phyloP scores from a whole-genome alignment of 2,888 invertebrate species.

The Orthosia gracilis region DNA sequence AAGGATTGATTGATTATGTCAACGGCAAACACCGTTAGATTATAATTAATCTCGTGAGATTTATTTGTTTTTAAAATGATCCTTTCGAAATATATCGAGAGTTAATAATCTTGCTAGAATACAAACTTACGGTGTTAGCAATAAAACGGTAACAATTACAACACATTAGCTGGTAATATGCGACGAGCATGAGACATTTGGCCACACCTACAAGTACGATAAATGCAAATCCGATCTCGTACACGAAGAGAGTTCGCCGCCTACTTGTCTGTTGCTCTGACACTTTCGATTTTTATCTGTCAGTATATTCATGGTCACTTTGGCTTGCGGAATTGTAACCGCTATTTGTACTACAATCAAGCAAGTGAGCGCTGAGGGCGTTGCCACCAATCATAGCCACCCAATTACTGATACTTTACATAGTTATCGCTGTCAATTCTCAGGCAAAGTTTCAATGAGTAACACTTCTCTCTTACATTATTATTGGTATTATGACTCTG shows the following conservation, averaged over 20 bases:
- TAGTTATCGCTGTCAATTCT: neutral
- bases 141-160: neutral
- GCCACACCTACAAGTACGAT: conserved; percentile 26
- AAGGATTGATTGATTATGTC: no score
- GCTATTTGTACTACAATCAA: neutral
- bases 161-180: conserved; percentile 1
- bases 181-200: conserved; percentile 3
- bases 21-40: no score
- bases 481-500: no score
- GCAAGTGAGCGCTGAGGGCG: conserved; percentile 19
- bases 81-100: no score
- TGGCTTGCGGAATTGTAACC: conserved; percentile 18
- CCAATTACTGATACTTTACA: conserved; percentile 4
- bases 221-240: conserved; percentile 29
- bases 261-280: conserved; percentile 46
- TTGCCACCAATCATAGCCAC: conserved; percentile 12
- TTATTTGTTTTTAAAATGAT: no score
- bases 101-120: no score
- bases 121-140: no score
- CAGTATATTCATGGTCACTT: conserved; percentile 48
- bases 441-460: neutral
- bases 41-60: no score
- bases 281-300: conserved; percentile 59
- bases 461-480: neutral
- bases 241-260: conserved; percentile 38